A percentile compares a stretch with the other conserved stretches of the same genome.
These are phyloP conservation scores for Alloscopus bannaensis DNA, from an alignment of 2,888 invertebrate species.

Conservation along the genomic window DNA sequence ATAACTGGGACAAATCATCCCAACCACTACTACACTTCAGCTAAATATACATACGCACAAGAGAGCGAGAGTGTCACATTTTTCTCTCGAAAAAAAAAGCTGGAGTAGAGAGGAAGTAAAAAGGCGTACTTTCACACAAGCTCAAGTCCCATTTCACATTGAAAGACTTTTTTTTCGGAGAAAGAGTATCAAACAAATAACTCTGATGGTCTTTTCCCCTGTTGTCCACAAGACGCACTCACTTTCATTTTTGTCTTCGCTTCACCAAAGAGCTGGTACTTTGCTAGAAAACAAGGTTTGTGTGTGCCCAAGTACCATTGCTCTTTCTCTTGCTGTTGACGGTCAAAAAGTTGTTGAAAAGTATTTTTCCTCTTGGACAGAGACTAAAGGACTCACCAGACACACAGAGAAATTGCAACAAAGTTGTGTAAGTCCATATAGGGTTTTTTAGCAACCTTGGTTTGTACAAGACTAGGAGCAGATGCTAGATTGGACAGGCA, in stretches of 20 bases:
- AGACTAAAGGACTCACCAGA: slow-evolving; percentile 31
- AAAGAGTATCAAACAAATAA: slow-evolving; percentile 16
- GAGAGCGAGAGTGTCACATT: no score
- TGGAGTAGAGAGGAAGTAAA: not conserved
- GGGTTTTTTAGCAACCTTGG: slow-evolving; percentile 7
- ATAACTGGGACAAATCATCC: no score
- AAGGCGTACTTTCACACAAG: not conserved
- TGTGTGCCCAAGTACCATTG: not conserved
- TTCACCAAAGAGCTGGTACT: not conserved
- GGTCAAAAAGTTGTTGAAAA: slow-evolving; percentile 44
- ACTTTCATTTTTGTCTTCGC: not conserved
- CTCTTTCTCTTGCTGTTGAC: slow-evolving; percentile 6
- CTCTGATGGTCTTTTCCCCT: not conserved
- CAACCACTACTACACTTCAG: no score
- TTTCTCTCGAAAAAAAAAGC: not conserved
- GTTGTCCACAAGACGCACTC: not conserved
- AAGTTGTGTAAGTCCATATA: slow-evolving; percentile 45
- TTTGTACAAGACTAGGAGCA: slow-evolving; percentile 27
- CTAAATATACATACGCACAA: no score
- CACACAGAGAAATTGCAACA: slow-evolving; percentile 20
- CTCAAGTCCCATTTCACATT: not conserved
- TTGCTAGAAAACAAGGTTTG: not conserved
- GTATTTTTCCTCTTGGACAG: slow-evolving; percentile 56
- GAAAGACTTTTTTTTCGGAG: no score
- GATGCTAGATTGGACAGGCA: slow-evolving; percentile 41